Base-by-base conservation (phyloP, 1,140 invertebrate genomes). In the Sminthurides bifidus region DNA sequence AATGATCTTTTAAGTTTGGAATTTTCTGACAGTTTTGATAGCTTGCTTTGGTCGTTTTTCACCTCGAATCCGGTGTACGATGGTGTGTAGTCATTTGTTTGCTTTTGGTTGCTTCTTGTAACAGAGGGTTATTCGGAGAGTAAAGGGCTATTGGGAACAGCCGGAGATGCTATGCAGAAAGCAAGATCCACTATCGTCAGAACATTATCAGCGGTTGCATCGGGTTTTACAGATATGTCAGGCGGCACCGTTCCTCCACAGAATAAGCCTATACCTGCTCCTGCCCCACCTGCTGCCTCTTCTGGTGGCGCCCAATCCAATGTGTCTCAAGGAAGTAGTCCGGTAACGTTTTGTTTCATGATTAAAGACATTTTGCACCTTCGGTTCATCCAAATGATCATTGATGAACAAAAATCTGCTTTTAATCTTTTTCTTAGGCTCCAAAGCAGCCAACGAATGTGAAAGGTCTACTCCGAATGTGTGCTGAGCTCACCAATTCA, bases 141-240 rank as follows among this genome's bases (percentile, higher is more conserved):
- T 23, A 26, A 10, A 6, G 19, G 15, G 23, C 5, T n/a, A n/a
- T n/a, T n/a, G n/a, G n/a, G n/a, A n/a, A n/a, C n/a, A n/a, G n/a
- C n/a, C n/a, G n/a, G n/a, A n/a, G n/a, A n/a, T n/a, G n/a, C 21
- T 14, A 26, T 48, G 44, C 23, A 48, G 21, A 48, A 48, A 10
- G 44, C 44, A 26, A 48, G 44, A 19, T 26, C 12, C 10, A 48
- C 44, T 15, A 48, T 48, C 8, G 30, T 48, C 14, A 48, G 30
- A 48, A 48, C 44, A 26, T 8, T 48, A 5, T 48, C 44, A 19
- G 44, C 44, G 15, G 19, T 48, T 8, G 24, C 30, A 15, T 8
- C 44, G 14, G 41, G 41, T 43, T 43, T 43, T 43, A 43, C 41
- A 43, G 41, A 43, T 21, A 43, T 43, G 41, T 43, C 41, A 10